Percentiles rank a stretch among this genome's conserved stretches.
Conservation (phyloP, 2,888 invertebrate species). For the Pachliopta kotzebuea region DNA sequence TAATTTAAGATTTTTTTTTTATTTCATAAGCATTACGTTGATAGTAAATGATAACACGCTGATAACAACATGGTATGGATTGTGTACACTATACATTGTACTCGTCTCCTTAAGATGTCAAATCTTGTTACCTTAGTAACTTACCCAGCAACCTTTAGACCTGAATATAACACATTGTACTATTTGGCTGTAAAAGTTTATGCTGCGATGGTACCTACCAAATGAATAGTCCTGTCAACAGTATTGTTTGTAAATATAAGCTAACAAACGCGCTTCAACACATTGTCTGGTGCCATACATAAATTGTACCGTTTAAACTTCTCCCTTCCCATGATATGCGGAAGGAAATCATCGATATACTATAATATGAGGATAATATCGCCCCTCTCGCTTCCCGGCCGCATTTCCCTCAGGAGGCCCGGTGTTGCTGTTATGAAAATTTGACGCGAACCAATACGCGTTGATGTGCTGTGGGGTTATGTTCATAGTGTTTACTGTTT, state of each 20-base stretch:
- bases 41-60: no score
- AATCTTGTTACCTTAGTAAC: no score
- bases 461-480: constrained; percentile 62
- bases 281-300: constrained; percentile 23
- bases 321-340: constrained; percentile 36
- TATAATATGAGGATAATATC: constrained; percentile 41
- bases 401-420: constrained; percentile 62
- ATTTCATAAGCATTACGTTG: no score
- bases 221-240: neutral
- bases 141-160: no score
- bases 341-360: constrained; percentile 65
- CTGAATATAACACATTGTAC: neutral
- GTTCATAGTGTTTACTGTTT: constrained; percentile 45
- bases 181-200: neutral
- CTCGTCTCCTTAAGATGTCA: no score
- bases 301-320: constrained; percentile 12
- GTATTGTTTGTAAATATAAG: neutral
- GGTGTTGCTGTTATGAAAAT: constrained; percentile 63
- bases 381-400: constrained; percentile 31
- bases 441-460: constrained; percentile 67
- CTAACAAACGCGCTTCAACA: constrained; percentile 20
- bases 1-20: no score
- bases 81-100: no score
- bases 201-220: no score
- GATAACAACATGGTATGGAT: no score